A percentile compares a stretch with the other conserved stretches of the same genome.
Conservation (phyloP, 2,113 vertebrate genomes). For the Andinoacara biseriatus region DNA sequence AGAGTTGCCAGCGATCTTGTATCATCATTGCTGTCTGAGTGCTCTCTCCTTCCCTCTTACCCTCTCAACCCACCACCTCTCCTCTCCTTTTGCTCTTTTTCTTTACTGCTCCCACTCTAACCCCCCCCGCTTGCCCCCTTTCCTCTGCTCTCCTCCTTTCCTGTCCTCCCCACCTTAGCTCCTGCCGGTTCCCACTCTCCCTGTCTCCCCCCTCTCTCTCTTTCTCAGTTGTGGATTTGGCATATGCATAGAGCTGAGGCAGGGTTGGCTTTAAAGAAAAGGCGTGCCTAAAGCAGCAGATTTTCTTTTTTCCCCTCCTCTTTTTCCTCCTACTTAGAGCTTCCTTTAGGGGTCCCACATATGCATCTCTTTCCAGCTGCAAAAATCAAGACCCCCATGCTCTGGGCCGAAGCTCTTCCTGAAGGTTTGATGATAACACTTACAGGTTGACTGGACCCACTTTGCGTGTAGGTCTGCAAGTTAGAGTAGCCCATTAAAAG, state of each 20-base stretch:
- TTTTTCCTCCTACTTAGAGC: conserved; percentile 48
- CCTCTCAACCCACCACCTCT: conserved; percentile 67
- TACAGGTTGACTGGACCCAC: conserved; percentile 51
- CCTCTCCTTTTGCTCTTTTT: conserved; percentile 60
- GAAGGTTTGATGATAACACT: conserved; percentile 70
- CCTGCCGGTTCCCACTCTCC: conserved; percentile 60
- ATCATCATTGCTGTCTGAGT: conserved; percentile 69
- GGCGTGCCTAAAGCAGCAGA: conserved; percentile 64
- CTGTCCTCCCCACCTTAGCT: conserved; percentile 66
- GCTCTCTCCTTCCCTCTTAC: conserved; percentile 49
- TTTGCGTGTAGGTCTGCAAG: conserved; percentile 52
- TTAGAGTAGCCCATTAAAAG: conserved; percentile 44
- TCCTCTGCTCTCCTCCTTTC: conserved; percentile 74
- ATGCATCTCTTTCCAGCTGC: conserved; percentile 77
- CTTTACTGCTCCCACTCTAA: conserved; percentile 71
- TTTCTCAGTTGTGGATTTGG: conserved; percentile 70
- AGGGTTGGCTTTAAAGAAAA: conserved; percentile 73
- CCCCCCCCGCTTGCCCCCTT: conserved; percentile 72
- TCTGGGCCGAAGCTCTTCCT: conserved; percentile 61
- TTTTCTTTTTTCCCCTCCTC: not conserved
- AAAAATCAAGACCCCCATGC: conserved; percentile 65
- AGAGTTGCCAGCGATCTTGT: conserved; percentile 78
- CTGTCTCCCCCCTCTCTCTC: conserved; percentile 19
- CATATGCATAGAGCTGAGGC: conserved; percentile 62
- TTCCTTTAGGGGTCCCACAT: conserved; percentile 71